Base-by-base conservation (phyloP, 2,113 vertebrate genomes). In the Dolichotis patagonum region DNA sequence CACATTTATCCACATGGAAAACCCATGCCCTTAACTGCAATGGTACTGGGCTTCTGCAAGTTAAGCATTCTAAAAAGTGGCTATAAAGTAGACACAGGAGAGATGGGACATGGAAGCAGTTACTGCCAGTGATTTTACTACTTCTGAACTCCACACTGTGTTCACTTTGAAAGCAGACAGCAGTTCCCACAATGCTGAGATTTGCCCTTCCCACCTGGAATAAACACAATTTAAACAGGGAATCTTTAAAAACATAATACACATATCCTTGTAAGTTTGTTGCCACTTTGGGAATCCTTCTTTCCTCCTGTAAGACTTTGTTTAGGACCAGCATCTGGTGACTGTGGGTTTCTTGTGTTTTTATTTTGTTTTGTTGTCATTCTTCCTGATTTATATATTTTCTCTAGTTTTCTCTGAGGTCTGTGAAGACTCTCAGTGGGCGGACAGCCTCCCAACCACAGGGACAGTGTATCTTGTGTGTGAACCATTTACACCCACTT, bases 251-350 rank as follows among this genome's bases (percentile, higher is more conserved):
- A 93, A 85, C 71, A 80, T 96, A 4, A 1, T 60, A 94, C 77
- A 92, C 20, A 80, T 91, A 88, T 91, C 87, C 65, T 35, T 43
- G 22, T 38, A 85, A 82, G 30, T 92, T 69, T 89, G 54, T 89
- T 91, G 41, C 71, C 85, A 80, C 65, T 62, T 91, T 41, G 62
- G 60, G 94, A 63, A 92, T 80, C 71, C 81, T 90, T 80, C 75
- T 65, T 91, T 92, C 41, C 56, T 77, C 35, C 65, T 84, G 3
- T 80, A 85, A 69, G 54, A 35, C 41, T 97, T 77, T 94, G 83
- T 38, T 93, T 63, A 82, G 73, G 81, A 85, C n/a, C 75, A 94
- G 60, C 92, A 87, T 96, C 90, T 97, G 88, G 35, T 90, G 67
- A 60, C 49, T 94, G 14, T 78, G 38, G 58, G 4, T 41, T 69